Conservation (phyloP, 2,113 vertebrate species). For the Pimephales promelas region DNA sequence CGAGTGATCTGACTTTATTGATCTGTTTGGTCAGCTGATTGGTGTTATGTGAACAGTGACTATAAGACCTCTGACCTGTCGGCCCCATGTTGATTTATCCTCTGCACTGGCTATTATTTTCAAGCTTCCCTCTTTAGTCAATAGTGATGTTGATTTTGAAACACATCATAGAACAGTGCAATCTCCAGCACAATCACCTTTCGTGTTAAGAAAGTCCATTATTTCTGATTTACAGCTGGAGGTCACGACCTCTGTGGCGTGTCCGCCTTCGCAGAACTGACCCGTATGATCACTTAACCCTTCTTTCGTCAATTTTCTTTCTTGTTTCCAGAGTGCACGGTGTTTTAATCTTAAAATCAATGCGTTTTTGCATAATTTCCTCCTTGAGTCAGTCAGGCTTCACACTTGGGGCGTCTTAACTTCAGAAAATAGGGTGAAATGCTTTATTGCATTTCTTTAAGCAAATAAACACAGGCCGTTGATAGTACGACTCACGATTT, state of each 20-base stretch:
- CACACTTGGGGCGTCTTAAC: slow-evolving; percentile 30
- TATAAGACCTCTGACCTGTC: slow-evolving; percentile 47
- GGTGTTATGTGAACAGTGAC: slow-evolving; percentile 56
- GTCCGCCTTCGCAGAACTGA: not conserved
- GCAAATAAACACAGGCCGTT: slow-evolving; percentile 42
- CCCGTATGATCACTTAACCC: not conserved
- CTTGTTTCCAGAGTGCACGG: not conserved
- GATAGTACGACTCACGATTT: slow-evolving; percentile 51
- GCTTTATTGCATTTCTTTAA: slow-evolving; percentile 39
- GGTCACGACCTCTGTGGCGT: not conserved
- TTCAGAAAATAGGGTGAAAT: slow-evolving; percentile 42
- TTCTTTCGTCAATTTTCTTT: not conserved
- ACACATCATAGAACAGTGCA: slow-evolving; percentile 1
- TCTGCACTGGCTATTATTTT: slow-evolving; percentile 43
- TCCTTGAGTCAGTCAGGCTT: not conserved
- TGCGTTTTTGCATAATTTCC: not conserved
- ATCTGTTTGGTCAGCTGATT: slow-evolving; percentile 66
- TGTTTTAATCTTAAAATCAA: slow-evolving; percentile 4
- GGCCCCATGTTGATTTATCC: slow-evolving; percentile 27
- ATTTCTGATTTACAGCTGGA: not conserved
- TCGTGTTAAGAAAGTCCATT: not conserved
- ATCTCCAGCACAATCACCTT: slow-evolving; percentile 1
- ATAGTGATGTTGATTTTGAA: slow-evolving; percentile 9
- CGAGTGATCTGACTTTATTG: slow-evolving; percentile 49
- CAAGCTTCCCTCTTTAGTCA: not conserved